A percentile compares a stretch with the other conserved stretches of the same genome.
Conservation (phyloP, 2,888 invertebrate genomes). For the Zygothrica quintamaculata region DNA sequence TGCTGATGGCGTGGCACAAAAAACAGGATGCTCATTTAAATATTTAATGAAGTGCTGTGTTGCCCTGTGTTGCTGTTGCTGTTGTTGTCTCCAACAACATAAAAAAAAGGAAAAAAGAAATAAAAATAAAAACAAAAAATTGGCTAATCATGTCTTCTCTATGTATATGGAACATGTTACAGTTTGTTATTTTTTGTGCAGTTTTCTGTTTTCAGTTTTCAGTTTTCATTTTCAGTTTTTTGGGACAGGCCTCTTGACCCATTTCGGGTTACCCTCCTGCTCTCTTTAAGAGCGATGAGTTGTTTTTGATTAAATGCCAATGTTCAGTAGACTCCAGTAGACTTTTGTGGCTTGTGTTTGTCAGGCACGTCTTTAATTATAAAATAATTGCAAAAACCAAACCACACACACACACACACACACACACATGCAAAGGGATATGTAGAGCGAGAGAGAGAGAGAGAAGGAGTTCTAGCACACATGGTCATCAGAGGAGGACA, state of each 20-base stretch:
- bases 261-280: conserved; percentile 41
- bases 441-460: background rate
- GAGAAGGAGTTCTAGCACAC: conserved; percentile 5
- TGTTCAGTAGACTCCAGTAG: conserved; percentile 7
- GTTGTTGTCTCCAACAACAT: conserved; percentile 16
- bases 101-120: background rate
- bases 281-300: conserved; percentile 35
- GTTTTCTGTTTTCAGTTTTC: conserved; percentile 61
- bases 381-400: conserved; percentile 81
- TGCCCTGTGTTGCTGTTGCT: conserved; percentile 54
- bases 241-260: conserved; percentile 58
- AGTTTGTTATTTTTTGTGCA: conserved; percentile 54
- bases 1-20: conserved; percentile 50
- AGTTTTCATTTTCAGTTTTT: conserved; percentile 59
- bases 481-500: conserved; percentile 42
- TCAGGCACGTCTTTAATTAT: conserved; percentile 82
- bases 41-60: conserved; percentile 80
- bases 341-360: conserved; percentile 42
- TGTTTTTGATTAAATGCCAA: conserved; percentile 48
- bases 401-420: conserved; percentile 17
- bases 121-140: conserved; percentile 10
- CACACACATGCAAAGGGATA: conserved; percentile 8
- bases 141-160: conserved; percentile 67
- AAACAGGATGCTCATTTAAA: conserved; percentile 81
- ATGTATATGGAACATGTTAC: conserved; percentile 60